phyloP scores from a whole-genome alignment of 1,140 invertebrate genomes.

The Pemphigus obesinymphae region DNA sequence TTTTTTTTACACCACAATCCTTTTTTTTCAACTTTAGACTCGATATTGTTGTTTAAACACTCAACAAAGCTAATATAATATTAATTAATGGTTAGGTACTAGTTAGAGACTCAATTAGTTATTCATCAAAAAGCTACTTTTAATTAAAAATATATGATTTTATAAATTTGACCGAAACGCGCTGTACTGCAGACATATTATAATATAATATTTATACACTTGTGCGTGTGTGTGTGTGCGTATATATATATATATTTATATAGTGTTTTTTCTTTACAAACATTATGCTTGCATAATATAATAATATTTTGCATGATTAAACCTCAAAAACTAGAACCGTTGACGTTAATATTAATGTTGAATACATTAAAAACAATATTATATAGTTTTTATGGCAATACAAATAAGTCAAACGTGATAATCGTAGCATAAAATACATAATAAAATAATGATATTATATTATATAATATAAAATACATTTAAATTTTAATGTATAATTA shows the following conservation, averaged over 20 bases:
- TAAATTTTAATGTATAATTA: too few relatives aligned
- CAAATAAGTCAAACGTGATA: too few relatives aligned
- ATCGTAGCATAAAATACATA: too few relatives aligned
- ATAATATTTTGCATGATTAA: not conserved
- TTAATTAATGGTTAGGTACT: too few relatives aligned
- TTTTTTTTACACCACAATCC: not conserved
- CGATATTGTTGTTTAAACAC: constrained; percentile 1
- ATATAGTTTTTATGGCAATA: too few relatives aligned
- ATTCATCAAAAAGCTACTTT: constrained; percentile 4
- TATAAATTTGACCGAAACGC: not conserved
- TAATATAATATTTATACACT: constrained; percentile 3
- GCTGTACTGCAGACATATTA: not conserved
- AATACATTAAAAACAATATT: too few relatives aligned
- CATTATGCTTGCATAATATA: not conserved
- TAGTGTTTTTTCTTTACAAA: not conserved
- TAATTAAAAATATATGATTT: constrained; percentile 7
- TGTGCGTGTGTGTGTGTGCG: too few relatives aligned
- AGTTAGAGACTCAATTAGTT: constrained; percentile 20
- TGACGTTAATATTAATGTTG: not conserved
- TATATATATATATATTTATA: too few relatives aligned
- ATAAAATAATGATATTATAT: too few relatives aligned
- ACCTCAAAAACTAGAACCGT: too few relatives aligned
- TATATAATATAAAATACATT: too few relatives aligned
- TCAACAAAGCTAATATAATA: constrained; percentile 13
- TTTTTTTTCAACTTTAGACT: not conserved